Evolutionary conservation across 1,140 invertebrate species (phyloP), one percentile per base, ranked within the genome.

Genomic region (Drosophila leontia): DNA sequence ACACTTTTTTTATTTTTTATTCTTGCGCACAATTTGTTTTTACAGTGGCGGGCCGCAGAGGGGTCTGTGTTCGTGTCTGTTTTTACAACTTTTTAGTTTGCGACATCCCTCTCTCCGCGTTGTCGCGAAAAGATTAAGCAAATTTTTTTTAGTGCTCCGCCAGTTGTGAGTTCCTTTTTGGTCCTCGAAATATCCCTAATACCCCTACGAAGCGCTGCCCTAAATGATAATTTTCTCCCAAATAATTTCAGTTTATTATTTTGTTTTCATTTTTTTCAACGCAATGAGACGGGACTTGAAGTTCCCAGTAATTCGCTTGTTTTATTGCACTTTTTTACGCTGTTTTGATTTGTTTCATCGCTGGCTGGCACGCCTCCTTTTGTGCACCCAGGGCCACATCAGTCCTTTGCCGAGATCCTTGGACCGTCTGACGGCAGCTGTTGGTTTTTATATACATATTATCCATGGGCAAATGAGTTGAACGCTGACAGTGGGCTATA

Each of bases 61-160:
- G 12, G 41, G 19, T 19, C 37, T 48, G 69, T 63, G 62, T 79
- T 61, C 62, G 58, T 70, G 70, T 39, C 80, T 65, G 47, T 65
- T 88, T 83, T 88, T 87, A 88, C 58, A 87, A 88, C 80, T 88
- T 87, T 88, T 87, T 88, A 87, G 84, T 87, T 88, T 80, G 71
- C 50, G 75, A 72, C 74, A 80, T 80, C 47, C 32, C 41, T 44
- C 32, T 75, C 53, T 55, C 19, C 64, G 61, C 61, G 64, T 64
- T 82, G 62, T 56, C 57, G 70, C 67, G 70, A 35, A 59, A 68
- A 87, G 80, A 87, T 87, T 83, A 88, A 84, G 80, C 84, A 80
- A 87, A 88, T 88, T 88, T 86, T 86, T 78, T 81, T 77, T 65
- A 67, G 56, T 68, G 65, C 69, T 45, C 61, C 44, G 47, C 57